Conservation (phyloP, 30 jellyfish, hydroid and myxozoan genomes). For the Clytia hemisphaerica region DNA sequence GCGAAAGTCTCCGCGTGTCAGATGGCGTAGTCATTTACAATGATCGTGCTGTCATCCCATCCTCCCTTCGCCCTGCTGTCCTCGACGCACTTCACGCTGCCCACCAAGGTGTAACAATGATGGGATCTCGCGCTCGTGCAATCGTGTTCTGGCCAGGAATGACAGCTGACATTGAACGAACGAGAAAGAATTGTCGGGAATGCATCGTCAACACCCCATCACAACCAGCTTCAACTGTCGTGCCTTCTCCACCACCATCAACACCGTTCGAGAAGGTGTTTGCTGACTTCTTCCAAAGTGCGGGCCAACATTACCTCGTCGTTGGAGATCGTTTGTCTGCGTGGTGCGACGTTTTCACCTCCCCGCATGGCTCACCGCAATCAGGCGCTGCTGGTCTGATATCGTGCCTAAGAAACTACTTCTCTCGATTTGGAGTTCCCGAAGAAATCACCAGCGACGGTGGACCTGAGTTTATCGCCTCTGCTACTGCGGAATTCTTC, state of each 20-base stretch:
- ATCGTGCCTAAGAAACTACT: conserved; percentile 13
- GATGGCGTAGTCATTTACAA: no score
- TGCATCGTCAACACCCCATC: conserved; percentile 6
- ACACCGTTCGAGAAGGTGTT: conserved; percentile 11
- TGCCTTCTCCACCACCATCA: conserved; percentile 1
- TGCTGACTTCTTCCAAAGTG: conserved; percentile 1
- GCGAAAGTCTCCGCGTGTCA: no score
- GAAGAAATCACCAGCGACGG: conserved; percentile 7
- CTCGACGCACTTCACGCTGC: no score
- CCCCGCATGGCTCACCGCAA: conserved; percentile 16
- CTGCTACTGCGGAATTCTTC: no score
- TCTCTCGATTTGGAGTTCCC: conserved; percentile 6
- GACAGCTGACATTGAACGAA: not conserved
- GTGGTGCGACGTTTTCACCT: not conserved
- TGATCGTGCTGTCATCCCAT: no score
- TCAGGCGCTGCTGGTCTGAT: conserved; percentile 8
- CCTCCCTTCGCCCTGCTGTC: no score
- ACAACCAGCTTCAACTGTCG: not conserved
- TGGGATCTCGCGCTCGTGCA: no score
- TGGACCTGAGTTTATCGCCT: no score
- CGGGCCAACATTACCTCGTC: conserved; percentile 4
- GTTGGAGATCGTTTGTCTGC: conserved; percentile 4
- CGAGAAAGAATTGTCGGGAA: not conserved
- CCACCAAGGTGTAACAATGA: no score
- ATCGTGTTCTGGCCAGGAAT: not conserved